These are phyloP conservation scores for Drosophila bocqueti DNA, from an alignment of 1,140 invertebrate genomes.

Conservation along the genomic window DNA sequence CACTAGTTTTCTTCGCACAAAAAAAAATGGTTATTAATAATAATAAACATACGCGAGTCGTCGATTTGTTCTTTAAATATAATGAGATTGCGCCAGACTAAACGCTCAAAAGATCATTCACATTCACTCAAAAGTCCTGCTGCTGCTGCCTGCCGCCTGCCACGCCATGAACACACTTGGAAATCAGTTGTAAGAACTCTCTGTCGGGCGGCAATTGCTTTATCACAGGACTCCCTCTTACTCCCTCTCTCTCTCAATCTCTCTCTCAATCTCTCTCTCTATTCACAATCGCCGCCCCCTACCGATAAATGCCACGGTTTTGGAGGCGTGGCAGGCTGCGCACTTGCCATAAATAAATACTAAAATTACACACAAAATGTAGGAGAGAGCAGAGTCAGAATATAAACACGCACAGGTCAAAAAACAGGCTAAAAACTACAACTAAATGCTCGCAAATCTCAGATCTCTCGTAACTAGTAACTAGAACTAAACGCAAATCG, in stretches of 20 bases:
- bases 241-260: not conserved
- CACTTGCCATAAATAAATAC: conserved; percentile 34
- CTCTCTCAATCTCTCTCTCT: not conserved
- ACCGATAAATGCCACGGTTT: conserved; percentile 57
- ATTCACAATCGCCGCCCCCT: conserved; percentile 28
- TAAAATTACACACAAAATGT: conserved; percentile 27
- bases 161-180: conserved; percentile 34
- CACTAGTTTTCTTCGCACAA: conserved; percentile 7
- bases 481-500: conserved; percentile 57
- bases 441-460: conserved; percentile 66
- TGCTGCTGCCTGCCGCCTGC: not conserved
- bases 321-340: conserved; percentile 38
- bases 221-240: conserved; percentile 23
- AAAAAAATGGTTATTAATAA: conserved; percentile 30
- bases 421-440: conserved; percentile 26
- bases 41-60: conserved; percentile 16
- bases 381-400: conserved; percentile 34
- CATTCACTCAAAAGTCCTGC: conserved; percentile 14
- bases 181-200: conserved; percentile 27
- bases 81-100: conserved; percentile 72
- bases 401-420: conserved; percentile 19
- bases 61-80: conserved; percentile 45
- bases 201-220: not conserved
- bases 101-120: conserved; percentile 29
- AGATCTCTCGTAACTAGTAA: conserved; percentile 68